phyloP scores from a whole-genome alignment of 2,888 invertebrate genomes.

The Hydrotaea diabolus region DNA sequence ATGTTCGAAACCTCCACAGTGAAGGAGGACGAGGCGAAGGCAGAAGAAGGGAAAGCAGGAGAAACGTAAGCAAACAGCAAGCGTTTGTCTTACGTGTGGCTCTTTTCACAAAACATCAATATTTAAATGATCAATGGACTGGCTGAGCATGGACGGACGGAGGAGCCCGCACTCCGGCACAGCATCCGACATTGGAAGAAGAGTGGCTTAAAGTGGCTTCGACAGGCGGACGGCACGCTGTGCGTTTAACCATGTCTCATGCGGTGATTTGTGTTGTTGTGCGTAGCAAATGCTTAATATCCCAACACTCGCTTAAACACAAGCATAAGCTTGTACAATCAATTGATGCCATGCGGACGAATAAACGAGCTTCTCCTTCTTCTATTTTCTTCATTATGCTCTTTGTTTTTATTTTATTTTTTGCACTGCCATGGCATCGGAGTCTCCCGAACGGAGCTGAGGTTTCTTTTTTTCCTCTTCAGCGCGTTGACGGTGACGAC shows the following conservation, averaged over 20 bases:
- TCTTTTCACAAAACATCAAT: slow-evolving; percentile 43
- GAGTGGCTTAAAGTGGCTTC: slow-evolving; percentile 57
- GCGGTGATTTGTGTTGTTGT: slow-evolving; percentile 66
- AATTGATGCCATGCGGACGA: slow-evolving; percentile 46
- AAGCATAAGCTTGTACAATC: slow-evolving; percentile 41
- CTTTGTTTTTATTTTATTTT: slow-evolving; percentile 1
- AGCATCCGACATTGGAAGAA: background rate
- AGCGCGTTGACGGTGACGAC: background rate
- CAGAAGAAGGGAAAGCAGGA: background rate
- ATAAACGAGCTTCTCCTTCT: background rate
- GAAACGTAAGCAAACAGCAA: background rate
- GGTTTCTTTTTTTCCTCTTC: background rate
- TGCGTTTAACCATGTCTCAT: slow-evolving; percentile 64
- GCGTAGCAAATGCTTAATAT: slow-evolving; percentile 66
- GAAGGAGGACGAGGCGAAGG: background rate
- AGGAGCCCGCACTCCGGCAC: background rate
- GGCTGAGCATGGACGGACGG: background rate
- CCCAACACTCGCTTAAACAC: slow-evolving; percentile 55
- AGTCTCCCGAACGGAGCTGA: background rate
- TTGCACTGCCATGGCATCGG: slow-evolving; percentile 1
- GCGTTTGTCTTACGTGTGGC: slow-evolving; percentile 54
- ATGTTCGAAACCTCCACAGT: background rate
- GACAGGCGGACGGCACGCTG: slow-evolving; percentile 55
- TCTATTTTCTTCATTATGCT: background rate
- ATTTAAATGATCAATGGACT: slow-evolving; percentile 55